These are phyloP conservation scores for Phengaris arion DNA, from an alignment of 2,888 invertebrate genomes.

Conservation along the genomic window DNA sequence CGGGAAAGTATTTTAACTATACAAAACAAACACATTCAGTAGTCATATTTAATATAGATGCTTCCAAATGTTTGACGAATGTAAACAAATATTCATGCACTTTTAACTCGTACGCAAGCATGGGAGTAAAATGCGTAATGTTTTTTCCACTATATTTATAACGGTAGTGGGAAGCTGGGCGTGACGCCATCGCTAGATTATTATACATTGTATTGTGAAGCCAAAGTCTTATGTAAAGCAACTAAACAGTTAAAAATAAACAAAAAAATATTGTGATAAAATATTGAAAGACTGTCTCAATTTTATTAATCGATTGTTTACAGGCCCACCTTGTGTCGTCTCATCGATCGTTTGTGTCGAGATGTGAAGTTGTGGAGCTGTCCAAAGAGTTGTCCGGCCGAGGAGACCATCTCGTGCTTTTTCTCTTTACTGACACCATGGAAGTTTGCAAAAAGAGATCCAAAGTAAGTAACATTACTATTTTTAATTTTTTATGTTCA, in stretches of 20 bases:
- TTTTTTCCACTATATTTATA: conserved; percentile 25
- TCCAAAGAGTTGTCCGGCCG: conserved; percentile 90
- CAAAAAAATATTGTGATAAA: neutral
- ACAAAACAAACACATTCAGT: neutral
- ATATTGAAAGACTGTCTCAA: neutral
- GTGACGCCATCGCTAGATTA: conserved; percentile 17
- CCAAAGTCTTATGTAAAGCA: neutral
- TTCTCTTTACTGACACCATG: conserved; percentile 95
- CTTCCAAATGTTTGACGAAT: neutral
- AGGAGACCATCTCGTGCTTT: conserved; percentile 92
- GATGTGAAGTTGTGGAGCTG: conserved; percentile 93
- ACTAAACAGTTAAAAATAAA: neutral
- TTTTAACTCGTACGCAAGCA: neutral
- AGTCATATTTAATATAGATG: neutral
- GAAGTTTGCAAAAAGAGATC: conserved; percentile 94
- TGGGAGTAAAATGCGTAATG: conserved; percentile 21
- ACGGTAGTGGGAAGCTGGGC: conserved; percentile 18
- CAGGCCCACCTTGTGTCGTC: conserved; percentile 95
- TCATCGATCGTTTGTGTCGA: conserved; percentile 92
- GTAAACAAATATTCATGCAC: conserved; percentile 26
- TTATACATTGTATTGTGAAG: neutral
- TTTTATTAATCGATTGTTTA: conserved; percentile 31
- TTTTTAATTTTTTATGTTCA: neutral
- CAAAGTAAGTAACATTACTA: conserved; percentile 69
- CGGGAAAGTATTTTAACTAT: neutral